Base-by-base conservation (phyloP, 2,888 invertebrate species). In the Acleris sparsana region DNA sequence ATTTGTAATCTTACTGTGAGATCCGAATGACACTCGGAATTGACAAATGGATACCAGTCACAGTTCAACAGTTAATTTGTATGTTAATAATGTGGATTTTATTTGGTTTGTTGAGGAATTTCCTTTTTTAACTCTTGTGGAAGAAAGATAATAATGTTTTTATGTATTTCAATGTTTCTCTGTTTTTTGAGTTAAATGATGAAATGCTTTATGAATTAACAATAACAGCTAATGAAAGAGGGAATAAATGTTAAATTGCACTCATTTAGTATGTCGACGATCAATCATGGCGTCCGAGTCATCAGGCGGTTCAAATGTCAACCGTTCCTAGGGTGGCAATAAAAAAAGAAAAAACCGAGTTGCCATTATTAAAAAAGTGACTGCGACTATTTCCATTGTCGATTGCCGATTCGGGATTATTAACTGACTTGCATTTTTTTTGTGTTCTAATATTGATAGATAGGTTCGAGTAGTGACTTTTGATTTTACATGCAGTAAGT, bases 351-450 rank as follows among this genome's bases (percentile, higher is more conserved):
- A 62, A 57, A 56, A 62, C 85, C 82, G 80, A 86, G 87, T 86
- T 88, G 90, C 91, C 83, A 89, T 91, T 92, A 92, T 92, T 92
- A 92, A 92, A 92, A 92, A 92, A 92, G 88, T 92, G 92, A 92
- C 92, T 90, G 88, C 88, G 87, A 92, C 91, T 92, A 92, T 92
- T 92, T 89, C 92, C 82, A 92, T 92, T 92, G 92, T 92, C 83
- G 88, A 92, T 86, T 91, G 89, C 87, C 89, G 88, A 91, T 92
- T 91, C 89, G 83, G 91, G 88, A 90, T 92, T 92, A 92, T 92
- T 91, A 92, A 89, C 89, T 92, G 92, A 92, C 92, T 92, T 92
- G 92, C 92, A 91, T 89, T 90, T 91, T 92, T 85, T 92, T 92
- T 92, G 90, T 92, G 86, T 90, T 88, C 85, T 92, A 92, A 91